These are phyloP conservation scores for Dromas ardeola DNA, from an alignment of 2,113 vertebrate genomes.

Conservation along the genomic window DNA sequence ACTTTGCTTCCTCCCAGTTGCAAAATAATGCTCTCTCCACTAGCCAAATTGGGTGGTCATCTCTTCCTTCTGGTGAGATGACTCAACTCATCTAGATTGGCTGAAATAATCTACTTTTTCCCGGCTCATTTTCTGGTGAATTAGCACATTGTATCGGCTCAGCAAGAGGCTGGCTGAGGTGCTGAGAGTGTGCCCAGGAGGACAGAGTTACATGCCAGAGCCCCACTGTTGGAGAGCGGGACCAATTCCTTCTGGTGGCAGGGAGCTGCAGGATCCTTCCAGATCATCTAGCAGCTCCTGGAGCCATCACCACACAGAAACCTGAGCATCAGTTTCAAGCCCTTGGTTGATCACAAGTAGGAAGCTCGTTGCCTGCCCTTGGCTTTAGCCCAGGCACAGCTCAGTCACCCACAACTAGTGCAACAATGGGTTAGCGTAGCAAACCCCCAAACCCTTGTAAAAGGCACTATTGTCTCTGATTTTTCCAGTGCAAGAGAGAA, in stretches of 20 bases:
- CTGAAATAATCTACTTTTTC: background rate
- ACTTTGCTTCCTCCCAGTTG: background rate
- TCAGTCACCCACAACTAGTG: background rate
- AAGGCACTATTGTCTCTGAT: background rate
- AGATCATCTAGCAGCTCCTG: background rate
- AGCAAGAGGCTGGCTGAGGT: background rate
- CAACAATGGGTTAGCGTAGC: no score
- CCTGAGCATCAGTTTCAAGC: background rate
- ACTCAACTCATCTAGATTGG: background rate
- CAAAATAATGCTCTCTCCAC: background rate
- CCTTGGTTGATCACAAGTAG: background rate
- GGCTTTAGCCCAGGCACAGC: background rate
- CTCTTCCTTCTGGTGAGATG: background rate
- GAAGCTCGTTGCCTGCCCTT: background rate
- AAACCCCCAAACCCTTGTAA: background rate
- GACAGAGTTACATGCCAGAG: background rate
- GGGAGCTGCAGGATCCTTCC: background rate
- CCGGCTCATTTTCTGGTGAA: background rate
- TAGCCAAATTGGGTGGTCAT: background rate
- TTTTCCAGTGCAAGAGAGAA: background rate
- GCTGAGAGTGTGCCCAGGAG: rapidly evolving
- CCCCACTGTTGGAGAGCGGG: rapidly evolving
- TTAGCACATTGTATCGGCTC: background rate
- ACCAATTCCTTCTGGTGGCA: background rate
- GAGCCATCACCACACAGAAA: background rate